A percentile compares a stretch with the other conserved stretches of the same genome.
phyloP scores from a whole-genome alignment of 2,888 invertebrate genomes.

The Anoplius nigerrimus region DNA sequence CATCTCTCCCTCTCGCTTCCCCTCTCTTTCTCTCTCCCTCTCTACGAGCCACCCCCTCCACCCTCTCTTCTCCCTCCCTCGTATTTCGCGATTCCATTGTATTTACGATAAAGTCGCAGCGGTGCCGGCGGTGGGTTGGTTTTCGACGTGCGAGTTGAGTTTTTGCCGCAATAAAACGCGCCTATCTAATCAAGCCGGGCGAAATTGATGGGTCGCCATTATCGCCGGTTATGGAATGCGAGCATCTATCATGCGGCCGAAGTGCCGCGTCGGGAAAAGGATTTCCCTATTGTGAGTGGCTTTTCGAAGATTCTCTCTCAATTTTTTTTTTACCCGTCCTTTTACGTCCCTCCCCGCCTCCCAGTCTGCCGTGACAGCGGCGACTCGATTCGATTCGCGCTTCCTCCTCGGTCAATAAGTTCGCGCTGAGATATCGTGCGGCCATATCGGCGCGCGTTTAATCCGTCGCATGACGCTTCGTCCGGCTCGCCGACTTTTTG shows the following conservation, averaged over 20 bases:
- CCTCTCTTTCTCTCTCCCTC: not conserved
- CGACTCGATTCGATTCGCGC: not conserved
- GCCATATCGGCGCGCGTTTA: constrained; percentile 1
- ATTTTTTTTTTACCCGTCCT: not conserved
- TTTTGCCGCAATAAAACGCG: constrained; percentile 61
- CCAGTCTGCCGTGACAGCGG: not conserved
- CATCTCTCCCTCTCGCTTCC: not conserved
- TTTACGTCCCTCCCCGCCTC: no score
- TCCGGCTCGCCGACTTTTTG: no score
- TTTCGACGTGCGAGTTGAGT: constrained; percentile 52
- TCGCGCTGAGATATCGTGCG: constrained; percentile 1
- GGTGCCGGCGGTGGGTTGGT: constrained; percentile 23
- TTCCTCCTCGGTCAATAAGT: not conserved
- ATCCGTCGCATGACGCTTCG: not conserved
- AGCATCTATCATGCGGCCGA: constrained; percentile 50
- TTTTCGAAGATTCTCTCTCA: constrained; percentile 2
- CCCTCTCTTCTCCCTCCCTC: constrained; percentile 12
- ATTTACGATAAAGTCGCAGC: constrained; percentile 55
- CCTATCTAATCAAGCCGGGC: constrained; percentile 62
- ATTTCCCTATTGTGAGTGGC: constrained; percentile 36
- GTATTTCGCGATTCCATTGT: constrained; percentile 56
- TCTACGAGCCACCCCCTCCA: not conserved
- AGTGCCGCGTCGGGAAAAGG: constrained; percentile 35
- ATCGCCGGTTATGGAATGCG: constrained; percentile 56
- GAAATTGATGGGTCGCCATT: constrained; percentile 61